Evolutionary conservation across 1,140 invertebrate genomes (phyloP), one percentile per base, ranked within the genome.

Genomic region (Drosophila tropicalis): DNA sequence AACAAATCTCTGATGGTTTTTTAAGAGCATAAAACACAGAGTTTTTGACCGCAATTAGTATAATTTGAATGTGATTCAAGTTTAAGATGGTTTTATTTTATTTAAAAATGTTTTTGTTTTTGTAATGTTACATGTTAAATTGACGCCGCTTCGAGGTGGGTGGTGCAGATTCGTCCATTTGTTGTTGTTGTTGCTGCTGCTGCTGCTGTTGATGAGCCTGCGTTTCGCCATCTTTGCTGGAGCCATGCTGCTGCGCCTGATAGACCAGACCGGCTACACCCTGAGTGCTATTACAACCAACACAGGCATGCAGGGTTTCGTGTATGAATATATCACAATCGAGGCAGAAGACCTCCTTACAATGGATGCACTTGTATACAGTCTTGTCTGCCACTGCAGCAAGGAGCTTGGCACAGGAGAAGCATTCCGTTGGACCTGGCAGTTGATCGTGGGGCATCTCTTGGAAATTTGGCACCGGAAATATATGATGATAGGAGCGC

Each of bases 321-420:
- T 99, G 97, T 61, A 99, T 95, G 91, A 98, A 98, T 65, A 98
- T 94, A 93, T 99, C 98, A 94, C 98, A 99, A 90, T 99, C 98
- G 68, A 98, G 93, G 92, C 98, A 99, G 92, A 97, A 99, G 39
- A 94, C 92, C 79, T 96, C 94, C 0, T 92, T 90, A 92, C 98
- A 99, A 47, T 94, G 95, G 40, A 93, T 93, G 93, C 98, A 99
- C 54, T 94, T 93, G 85, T 96, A 97, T 7, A 97, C 93, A 95
- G 96, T 91, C 92, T 96, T 97, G 75, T 97, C 96, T 1, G 12
- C 32, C n/a, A 40, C 12, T 3, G 92, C 94, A 13, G 92, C 92
- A 72, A 96, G 95, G 5, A 73, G 81, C 84, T 96, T 96, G 66
- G 96, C 94, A 82, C 96, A 97, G 44, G 94, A 95, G 91, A 95